phyloP scores from a whole-genome alignment of 1,140 invertebrate species.

The Bradysia coprophila region DNA sequence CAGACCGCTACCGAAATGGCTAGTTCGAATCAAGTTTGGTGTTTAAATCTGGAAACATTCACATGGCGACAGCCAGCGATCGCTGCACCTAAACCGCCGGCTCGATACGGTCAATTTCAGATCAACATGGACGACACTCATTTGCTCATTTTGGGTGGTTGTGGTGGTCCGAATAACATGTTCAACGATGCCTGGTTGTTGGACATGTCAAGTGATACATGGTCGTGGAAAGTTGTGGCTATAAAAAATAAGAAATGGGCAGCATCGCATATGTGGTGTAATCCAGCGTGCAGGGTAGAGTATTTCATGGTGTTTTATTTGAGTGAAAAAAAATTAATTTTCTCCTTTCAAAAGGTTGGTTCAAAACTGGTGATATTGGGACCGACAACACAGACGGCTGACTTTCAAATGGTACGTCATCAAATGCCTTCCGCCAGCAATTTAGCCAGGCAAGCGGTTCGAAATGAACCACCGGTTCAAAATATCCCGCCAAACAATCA shows the following conservation, averaged over 20 bases:
- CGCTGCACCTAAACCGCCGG: slow-evolving; percentile 47
- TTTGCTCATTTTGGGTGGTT: slow-evolving; percentile 52
- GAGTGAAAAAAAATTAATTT: neutral
- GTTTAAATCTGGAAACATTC: slow-evolving; percentile 58
- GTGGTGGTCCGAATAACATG: slow-evolving; percentile 30
- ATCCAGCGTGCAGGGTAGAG: slow-evolving; percentile 57
- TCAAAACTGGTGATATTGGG: slow-evolving; percentile 19
- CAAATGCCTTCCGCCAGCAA: neutral
- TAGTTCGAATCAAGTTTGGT: slow-evolving; percentile 77
- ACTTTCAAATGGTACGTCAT: slow-evolving; percentile 20
- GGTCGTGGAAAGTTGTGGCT: slow-evolving; percentile 65
- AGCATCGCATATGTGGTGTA: slow-evolving; percentile 78
- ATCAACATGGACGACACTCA: slow-evolving; percentile 47
- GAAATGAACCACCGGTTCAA: slow-evolving; percentile 7
- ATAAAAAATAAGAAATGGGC: slow-evolving; percentile 57
- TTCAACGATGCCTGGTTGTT: slow-evolving; percentile 44
- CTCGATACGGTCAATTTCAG: slow-evolving; percentile 82
- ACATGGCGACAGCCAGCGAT: slow-evolving; percentile 58
- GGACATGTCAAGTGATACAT: slow-evolving; percentile 39
- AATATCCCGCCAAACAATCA: slow-evolving; percentile 5
- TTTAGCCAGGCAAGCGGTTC: too few relatives aligned
- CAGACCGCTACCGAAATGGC: slow-evolving; percentile 30
- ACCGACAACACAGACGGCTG: slow-evolving; percentile 17
- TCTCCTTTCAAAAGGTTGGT: slow-evolving; percentile 24
- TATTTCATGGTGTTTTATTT: neutral